Base-by-base conservation (phyloP, 2,113 vertebrate genomes). In the Pomatostomus ruficeps region DNA sequence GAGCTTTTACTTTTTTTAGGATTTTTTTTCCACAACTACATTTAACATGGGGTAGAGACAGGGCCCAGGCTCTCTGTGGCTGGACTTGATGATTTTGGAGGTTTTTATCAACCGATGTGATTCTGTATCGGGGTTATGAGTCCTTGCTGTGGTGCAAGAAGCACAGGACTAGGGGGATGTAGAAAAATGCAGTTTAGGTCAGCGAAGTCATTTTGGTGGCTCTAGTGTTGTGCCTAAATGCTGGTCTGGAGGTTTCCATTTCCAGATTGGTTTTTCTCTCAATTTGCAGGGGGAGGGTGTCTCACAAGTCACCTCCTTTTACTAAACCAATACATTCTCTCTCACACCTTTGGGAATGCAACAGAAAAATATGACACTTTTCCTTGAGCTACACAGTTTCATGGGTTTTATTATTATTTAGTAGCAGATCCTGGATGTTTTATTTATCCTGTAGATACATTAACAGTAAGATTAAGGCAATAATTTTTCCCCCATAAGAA, bases 191-290 rank as follows among this genome's bases (percentile, higher is more conserved):
- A 11, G 19, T 11, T 81, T 2, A 1, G 21, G 15, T 42, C 61
- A 40, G 35, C 0, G 0, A 26, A 40, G 28, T 58, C 0, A 31
- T n/a, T 63, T 35, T 45, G 51, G 38, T 74, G 46, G 42, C 42
- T 46, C 1, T n/a, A 61, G n/a, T 8, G 59, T 77, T 74, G 42
- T 36, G 33, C 55, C 42, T 55, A 17, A 81, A 26, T 25, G 12
- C 18, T 45, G 14, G 26, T 49, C 40, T 33, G 35, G 65, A 78
- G 14, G 14, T 81, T 62, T 84, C 57, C 26, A 35, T 74, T 58
- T 71, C 23, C 42, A 67, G 38, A 40, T 23, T 10, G 0, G 0
- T 42, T 49, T 73, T 89, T 46, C 35, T 26, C 25, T 66, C 20
- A 21, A 0, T 45, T 26, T 72, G 9, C 26, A 28, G 38, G 6